Evolutionary conservation across 2,797 vertebrate genomes (phyloP).

Genomic region (Numenius phaeopus): DNA sequence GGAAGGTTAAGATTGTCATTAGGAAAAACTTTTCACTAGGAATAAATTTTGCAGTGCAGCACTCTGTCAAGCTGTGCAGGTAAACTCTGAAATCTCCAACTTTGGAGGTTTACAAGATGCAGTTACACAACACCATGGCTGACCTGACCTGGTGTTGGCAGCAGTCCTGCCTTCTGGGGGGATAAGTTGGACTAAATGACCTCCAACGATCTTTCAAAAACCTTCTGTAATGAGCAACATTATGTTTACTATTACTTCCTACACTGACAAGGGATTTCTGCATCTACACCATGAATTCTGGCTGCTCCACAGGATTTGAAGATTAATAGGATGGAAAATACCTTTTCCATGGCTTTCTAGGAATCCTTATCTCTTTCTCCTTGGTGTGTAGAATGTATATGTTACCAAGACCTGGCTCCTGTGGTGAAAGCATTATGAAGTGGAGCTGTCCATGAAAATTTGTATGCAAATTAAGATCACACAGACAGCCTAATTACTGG

Average conservation of each 20-base stretch:
- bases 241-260: not conserved
- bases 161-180: not conserved
- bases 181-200: not conserved
- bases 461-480: not conserved
- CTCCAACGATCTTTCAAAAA: not conserved
- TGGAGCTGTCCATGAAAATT: not conserved
- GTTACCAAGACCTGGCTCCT: not conserved
- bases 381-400: not conserved
- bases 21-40: not conserved
- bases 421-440: not conserved
- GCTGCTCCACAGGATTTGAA: not conserved
- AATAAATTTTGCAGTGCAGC: not conserved
- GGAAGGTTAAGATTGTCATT: not conserved
- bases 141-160: not conserved
- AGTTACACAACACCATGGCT: not conserved
- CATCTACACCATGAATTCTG: not conserved
- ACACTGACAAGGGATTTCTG: not conserved
- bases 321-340: slow-evolving; percentile 3
- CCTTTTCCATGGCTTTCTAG: not conserved
- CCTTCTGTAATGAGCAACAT: not conserved
- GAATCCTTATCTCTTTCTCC: not conserved
- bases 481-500: not conserved
- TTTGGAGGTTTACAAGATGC: not conserved
- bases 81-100: not conserved
- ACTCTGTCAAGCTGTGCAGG: not conserved